phyloP scores from a whole-genome alignment of 1,140 invertebrate species.

The Bombus terrestris region DNA sequence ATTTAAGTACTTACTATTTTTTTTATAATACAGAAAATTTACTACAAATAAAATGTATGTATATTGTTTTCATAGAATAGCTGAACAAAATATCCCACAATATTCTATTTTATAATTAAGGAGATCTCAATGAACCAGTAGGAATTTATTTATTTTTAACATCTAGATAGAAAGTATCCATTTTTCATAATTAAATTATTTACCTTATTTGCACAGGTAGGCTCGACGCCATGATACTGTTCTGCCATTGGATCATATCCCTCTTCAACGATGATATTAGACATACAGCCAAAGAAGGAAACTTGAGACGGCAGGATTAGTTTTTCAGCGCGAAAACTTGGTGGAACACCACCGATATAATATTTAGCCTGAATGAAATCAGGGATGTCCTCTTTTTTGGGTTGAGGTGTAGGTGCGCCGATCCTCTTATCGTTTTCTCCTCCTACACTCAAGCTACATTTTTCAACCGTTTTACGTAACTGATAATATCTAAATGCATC shows the following conservation, averaged over 20 bases:
- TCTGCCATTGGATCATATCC: constrained; percentile 86
- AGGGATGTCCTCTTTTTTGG: constrained; percentile 84
- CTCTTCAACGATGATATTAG: constrained; percentile 89
- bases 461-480: constrained; percentile 80
- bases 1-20: not conserved
- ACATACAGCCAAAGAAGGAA: constrained; percentile 92
- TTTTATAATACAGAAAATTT: too few species aligned
- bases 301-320: constrained; percentile 81
- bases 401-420: constrained; percentile 85
- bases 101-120: too few species aligned
- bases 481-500: constrained; percentile 84
- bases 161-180: not conserved
- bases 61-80: too few species aligned
- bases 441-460: constrained; percentile 84
- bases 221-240: constrained; percentile 89
- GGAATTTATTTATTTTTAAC: not conserved
- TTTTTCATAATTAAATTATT: constrained; percentile 39
- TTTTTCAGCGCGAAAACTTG: constrained; percentile 83
- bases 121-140: not conserved
- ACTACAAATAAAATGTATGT: too few species aligned
- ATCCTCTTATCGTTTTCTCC: constrained; percentile 89
- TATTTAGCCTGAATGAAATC: constrained; percentile 86
- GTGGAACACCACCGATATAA: constrained; percentile 92
- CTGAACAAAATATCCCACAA: too few species aligned
- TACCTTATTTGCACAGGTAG: constrained; percentile 89